Conservation (phyloP, 2,888 invertebrate species). For the Tineola bisselliella region DNA sequence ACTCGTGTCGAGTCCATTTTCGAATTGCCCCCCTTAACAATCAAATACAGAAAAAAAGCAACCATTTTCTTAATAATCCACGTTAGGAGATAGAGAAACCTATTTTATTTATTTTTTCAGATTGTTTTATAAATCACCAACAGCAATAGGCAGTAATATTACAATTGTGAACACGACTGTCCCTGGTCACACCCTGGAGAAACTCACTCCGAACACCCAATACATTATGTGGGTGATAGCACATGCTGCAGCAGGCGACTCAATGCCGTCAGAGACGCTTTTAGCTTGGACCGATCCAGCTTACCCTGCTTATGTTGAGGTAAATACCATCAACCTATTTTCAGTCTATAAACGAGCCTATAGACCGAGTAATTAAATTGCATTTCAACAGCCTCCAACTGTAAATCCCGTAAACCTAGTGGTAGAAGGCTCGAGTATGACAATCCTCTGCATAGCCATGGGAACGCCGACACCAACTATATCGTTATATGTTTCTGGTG, state of each 20-base stretch:
- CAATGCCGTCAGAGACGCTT: conserved; percentile 82
- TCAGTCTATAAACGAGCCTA: no score
- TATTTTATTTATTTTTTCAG: conserved; percentile 46
- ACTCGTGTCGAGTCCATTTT: no score
- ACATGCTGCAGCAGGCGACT: conserved; percentile 73
- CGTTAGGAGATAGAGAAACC: no score
- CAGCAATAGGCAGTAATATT: conserved; percentile 63
- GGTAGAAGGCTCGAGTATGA: conserved; percentile 87
- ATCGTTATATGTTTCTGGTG: conserved; percentile 81
- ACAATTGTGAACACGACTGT: conserved; percentile 73
- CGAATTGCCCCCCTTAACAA: no score
- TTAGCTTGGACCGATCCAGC: conserved; percentile 90
- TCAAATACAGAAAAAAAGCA: no score
- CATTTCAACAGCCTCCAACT: conserved; percentile 74
- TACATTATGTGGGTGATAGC: conserved; percentile 83
- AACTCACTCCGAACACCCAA: conserved; percentile 81
- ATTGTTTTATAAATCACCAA: conserved; percentile 73
- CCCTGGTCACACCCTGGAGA: conserved; percentile 76
- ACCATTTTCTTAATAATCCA: no score
- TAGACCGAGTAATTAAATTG: conserved; percentile 19
- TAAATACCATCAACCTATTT: conserved; percentile 39
- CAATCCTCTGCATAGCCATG: conserved; percentile 84
- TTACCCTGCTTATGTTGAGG: conserved; percentile 87
- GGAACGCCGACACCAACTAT: conserved; percentile 88
- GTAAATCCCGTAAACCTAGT: conserved; percentile 85